Evolutionary conservation across 2,113 vertebrate genomes (phyloP).

Genomic region (Tachycineta bicolor): DNA sequence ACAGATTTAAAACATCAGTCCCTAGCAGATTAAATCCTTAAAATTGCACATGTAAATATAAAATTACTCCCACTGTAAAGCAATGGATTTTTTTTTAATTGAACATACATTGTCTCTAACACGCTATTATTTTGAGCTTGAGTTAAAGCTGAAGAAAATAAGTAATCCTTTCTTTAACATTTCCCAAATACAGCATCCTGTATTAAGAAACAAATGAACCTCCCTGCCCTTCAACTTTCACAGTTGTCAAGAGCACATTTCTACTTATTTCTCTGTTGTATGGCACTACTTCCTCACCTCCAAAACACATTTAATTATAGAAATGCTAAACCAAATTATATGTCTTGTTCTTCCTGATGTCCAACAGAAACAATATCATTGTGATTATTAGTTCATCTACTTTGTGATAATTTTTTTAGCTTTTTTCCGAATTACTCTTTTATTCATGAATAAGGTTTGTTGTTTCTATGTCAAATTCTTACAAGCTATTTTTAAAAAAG

Average conservation of each 20-base stretch:
- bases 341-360: not conserved
- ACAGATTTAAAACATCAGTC: not conserved
- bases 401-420: not conserved
- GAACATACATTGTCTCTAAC: not conserved
- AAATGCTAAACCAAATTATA: not conserved
- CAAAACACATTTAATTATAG: not conserved
- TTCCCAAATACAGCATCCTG: not conserved
- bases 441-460: not conserved
- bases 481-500: not conserved
- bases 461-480: not conserved
- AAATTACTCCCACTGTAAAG: not conserved
- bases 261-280: not conserved
- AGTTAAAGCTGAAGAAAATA: constrained; percentile 3
- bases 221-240: not conserved
- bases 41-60: not conserved
- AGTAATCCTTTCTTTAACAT: not conserved
- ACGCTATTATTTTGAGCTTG: not conserved
- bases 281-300: not conserved
- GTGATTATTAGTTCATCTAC: not conserved
- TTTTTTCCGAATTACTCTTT: not conserved
- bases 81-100: not conserved
- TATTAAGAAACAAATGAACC: not conserved
- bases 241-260: not conserved
- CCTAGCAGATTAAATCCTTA: not conserved
- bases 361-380: not conserved